Percentiles rank a stretch among this genome's conserved stretches.
phyloP scores from a whole-genome alignment of 2,888 invertebrate genomes.

The Leptinotarsa tumamoca region DNA sequence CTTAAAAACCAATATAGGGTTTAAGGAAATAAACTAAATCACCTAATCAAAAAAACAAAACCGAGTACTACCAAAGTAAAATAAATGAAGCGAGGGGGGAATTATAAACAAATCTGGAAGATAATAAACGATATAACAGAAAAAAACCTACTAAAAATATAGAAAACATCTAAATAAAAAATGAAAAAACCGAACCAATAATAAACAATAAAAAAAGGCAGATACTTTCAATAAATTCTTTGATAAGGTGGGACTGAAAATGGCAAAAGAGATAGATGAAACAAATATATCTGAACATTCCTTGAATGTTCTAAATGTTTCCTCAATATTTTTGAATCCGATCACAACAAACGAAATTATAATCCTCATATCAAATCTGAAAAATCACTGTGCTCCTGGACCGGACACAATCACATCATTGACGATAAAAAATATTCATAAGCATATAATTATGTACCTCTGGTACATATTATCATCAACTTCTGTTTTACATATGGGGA shows the following conservation, averaged over 20 bases:
- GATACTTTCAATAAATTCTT: conserved; percentile 15
- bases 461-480: background rate
- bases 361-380: background rate
- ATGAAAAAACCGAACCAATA: conserved; percentile 5
- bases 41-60: conserved; percentile 22
- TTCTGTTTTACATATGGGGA: background rate
- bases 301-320: no score
- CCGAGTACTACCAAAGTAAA: conserved; percentile 18
- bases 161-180: conserved; percentile 15
- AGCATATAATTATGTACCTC: background rate
- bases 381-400: conserved; percentile 15
- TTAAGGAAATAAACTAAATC: conserved; percentile 22
- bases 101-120: conserved; percentile 21
- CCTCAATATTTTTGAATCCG: no score
- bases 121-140: conserved; percentile 16
- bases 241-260: background rate
- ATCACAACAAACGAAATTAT: no score
- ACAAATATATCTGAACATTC: no score
- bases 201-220: background rate
- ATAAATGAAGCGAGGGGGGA: conserved; percentile 12
- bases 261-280: no score
- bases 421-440: no score
- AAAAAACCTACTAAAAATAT: conserved; percentile 6
- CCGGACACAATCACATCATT: background rate
- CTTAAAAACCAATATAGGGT: conserved; percentile 23